Evolutionary conservation across 2,888 invertebrate species (phyloP), one percentile per base, ranked within the genome.

Genomic region (Pycnomerus fuliginosus): DNA sequence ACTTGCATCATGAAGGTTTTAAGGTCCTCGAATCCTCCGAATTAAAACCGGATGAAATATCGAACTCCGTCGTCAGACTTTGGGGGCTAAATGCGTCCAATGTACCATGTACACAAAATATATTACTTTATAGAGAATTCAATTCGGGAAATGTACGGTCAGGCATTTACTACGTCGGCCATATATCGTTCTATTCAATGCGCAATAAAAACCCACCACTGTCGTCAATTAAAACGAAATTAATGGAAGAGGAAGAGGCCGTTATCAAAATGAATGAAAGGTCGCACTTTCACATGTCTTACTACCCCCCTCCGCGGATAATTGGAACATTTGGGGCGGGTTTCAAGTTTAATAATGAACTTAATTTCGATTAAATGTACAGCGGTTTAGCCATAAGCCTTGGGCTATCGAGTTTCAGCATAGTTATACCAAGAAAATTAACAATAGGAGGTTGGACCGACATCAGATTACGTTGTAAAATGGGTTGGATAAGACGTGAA

Each of bases 331-430:
- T 53, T 44, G 52, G 52, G 48, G 46, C 38, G 43, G 49, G 50
- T 53, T 55, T 50, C 53, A 48, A 52, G 55, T 41, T 58, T 55
- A 55, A 60, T 60, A 59, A 60, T 60, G 58, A 55, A 58, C 53
- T 57, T 54, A 57, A 58, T 60, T 60, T 57, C 58, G 56, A 61
- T 61, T 61, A 56, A 58, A 60, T 54, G 56, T 55, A 48, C 52
- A 54, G 58, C 52, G 56, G 53, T 53, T 61, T 49, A 49, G 43
- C 55, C 51, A 52, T 54, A 58, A 56, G 52, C 53, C 54, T 50
- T 44, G 27, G 48, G 48, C 52, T 51, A 57, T 59, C 46, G 50
- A 46, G 54, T 60, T 53, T 60, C 52, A 48, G 51, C 52, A 52
- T 51, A 53, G 52, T 51, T 55, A 50, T 47, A 50, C 48, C 42